Conservation (phyloP, 1,140 invertebrate species). For the Neodiprion fabricii region DNA sequence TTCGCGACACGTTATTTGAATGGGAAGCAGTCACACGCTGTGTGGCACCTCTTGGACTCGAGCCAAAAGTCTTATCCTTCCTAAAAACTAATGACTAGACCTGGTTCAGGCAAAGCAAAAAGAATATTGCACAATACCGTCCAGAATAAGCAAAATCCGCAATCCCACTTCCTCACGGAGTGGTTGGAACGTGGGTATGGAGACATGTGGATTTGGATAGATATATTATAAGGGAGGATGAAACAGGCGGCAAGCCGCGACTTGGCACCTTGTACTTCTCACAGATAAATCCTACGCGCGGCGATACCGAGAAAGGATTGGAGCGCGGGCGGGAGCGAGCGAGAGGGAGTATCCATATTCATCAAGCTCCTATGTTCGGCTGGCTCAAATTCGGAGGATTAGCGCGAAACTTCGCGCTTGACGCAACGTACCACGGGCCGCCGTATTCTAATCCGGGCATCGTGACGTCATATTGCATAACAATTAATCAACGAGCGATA, state of each 20-base stretch:
- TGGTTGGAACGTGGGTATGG: too few species aligned
- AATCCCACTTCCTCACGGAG: too few species aligned
- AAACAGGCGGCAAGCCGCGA: neutral
- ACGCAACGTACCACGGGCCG: conserved; percentile 37
- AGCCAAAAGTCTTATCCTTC: too few species aligned
- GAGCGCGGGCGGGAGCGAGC: neutral
- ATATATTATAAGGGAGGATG: too few species aligned
- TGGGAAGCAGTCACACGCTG: too few species aligned
- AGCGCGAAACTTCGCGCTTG: conserved; percentile 54
- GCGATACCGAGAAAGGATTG: neutral
- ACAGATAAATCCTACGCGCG: neutral
- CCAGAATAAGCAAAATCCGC: too few species aligned
- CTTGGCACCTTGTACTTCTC: conserved; percentile 1
- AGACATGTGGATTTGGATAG: too few species aligned
- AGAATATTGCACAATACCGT: too few species aligned
- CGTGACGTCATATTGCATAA: conserved; percentile 62
- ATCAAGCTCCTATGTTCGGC: conserved; percentile 62
- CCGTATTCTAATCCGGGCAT: conserved; percentile 25
- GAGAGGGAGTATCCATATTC: conserved; percentile 58
- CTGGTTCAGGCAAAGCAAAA: too few species aligned
- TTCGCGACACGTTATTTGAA: too few species aligned
- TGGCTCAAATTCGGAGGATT: conserved; percentile 60
- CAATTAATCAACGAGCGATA: conserved; percentile 64
- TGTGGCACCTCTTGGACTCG: too few species aligned
- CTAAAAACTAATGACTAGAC: too few species aligned